phyloP scores from a whole-genome alignment of 2,113 vertebrate genomes.

The Archilochus colubris region DNA sequence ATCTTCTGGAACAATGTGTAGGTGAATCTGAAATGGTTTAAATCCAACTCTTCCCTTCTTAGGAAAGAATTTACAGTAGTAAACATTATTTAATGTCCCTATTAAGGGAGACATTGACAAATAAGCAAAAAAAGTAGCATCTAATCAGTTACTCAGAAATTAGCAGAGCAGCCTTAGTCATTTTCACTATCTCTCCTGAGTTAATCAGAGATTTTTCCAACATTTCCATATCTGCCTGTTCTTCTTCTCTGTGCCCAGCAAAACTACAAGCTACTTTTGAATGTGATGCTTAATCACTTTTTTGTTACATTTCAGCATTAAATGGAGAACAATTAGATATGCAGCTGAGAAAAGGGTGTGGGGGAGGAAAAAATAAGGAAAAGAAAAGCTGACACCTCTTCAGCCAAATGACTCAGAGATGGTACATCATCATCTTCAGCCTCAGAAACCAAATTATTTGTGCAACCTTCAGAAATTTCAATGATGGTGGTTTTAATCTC shows the following conservation, averaged over 20 bases:
- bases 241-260: slow-evolving; percentile 32
- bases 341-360: slow-evolving; percentile 4
- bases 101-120: slow-evolving; percentile 1
- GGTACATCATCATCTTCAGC: not conserved
- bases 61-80: slow-evolving; percentile 16
- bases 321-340: slow-evolving; percentile 44
- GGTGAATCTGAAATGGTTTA: not conserved
- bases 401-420: slow-evolving; percentile 65
- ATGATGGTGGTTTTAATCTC: slow-evolving; percentile 1
- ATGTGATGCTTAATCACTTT: slow-evolving; percentile 61
- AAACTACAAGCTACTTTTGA: slow-evolving; percentile 25
- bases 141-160: slow-evolving; percentile 42
- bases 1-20: not conserved
- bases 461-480: slow-evolving; percentile 32
- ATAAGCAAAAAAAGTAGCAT: slow-evolving; percentile 30
- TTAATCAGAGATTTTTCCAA: slow-evolving; percentile 35
- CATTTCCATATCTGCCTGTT: not conserved
- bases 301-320: slow-evolving; percentile 56
- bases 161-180: slow-evolving; percentile 34
- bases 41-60: not conserved
- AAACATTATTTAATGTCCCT: slow-evolving; percentile 23
- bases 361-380: not conserved
- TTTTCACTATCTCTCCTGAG: slow-evolving; percentile 28
- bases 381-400: not conserved
- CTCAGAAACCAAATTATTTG: slow-evolving; percentile 20